Evolutionary conservation across 2,888 invertebrate genomes (phyloP).

Genomic region (Nysson spinosus): DNA sequence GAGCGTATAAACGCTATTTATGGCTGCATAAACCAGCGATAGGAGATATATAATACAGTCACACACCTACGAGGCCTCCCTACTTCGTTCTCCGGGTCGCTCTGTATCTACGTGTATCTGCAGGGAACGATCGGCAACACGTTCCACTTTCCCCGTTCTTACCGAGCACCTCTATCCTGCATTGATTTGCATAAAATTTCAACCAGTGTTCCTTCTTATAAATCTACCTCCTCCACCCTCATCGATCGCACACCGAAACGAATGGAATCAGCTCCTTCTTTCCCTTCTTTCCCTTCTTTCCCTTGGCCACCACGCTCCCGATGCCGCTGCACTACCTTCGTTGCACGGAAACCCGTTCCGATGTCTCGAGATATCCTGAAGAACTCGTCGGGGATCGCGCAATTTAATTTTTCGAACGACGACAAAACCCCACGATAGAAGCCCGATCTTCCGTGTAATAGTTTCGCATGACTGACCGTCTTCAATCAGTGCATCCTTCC

Average conservation of each 20-base stretch:
- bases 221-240: conserved; percentile 57
- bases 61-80: conserved; percentile 58
- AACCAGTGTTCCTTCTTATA: conserved; percentile 67
- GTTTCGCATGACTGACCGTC: conserved; percentile 44
- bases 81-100: conserved; percentile 49
- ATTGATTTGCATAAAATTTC: conserved; percentile 74
- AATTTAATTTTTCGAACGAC: conserved; percentile 40
- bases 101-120: conserved; percentile 61
- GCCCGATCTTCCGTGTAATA: conserved; percentile 34
- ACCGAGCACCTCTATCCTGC: conserved; percentile 52
- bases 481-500: conserved; percentile 25
- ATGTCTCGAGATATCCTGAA: conserved; percentile 5
- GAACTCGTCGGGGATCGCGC: conserved; percentile 21
- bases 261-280: conserved; percentile 51
- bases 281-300: conserved; percentile 8
- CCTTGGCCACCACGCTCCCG: conserved; percentile 6
- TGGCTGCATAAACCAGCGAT: conserved; percentile 74
- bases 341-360: conserved; percentile 17
- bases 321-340: conserved; percentile 8
- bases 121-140: conserved; percentile 64
- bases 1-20: conserved; percentile 75
- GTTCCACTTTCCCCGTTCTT: conserved; percentile 34
- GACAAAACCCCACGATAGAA: conserved; percentile 17
- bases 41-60: conserved; percentile 71
- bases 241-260: conserved; percentile 49